These are phyloP conservation scores for Phalacrocorax carbo DNA, from an alignment of 2,113 vertebrate species.

Conservation along the genomic window DNA sequence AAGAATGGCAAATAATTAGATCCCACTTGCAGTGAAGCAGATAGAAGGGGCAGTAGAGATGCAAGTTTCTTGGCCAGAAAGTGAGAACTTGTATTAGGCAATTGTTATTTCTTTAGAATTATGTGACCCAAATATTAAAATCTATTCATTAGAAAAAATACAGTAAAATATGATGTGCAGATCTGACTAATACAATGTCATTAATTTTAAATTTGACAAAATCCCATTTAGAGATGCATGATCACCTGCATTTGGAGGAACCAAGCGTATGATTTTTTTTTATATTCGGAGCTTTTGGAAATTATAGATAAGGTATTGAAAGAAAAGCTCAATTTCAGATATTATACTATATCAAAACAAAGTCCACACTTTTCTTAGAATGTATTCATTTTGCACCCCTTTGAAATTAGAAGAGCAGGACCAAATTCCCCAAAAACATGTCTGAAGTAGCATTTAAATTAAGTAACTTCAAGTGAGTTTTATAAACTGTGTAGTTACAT, in stretches of 20 bases:
- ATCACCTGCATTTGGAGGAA: background rate
- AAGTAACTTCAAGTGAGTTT: background rate
- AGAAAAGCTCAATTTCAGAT: background rate
- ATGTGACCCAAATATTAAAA: background rate
- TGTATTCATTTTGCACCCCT: background rate
- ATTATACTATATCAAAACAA: background rate
- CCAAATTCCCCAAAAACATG: accelerated
- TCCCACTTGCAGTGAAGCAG: background rate
- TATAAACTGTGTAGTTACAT: background rate
- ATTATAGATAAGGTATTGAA: background rate
- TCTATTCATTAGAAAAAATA: background rate
- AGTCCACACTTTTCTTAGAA: background rate
- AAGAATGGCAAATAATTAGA: background rate
- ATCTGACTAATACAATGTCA: background rate
- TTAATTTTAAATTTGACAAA: background rate
- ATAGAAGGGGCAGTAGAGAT: background rate
- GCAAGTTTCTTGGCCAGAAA: background rate
- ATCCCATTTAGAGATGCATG: accelerated
- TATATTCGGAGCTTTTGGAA: background rate
- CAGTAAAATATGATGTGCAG: background rate
- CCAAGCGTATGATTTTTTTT: background rate
- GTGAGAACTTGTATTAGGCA: accelerated
- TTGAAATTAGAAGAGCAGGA: background rate
- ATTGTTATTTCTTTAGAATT: background rate
- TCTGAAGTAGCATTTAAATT: background rate